phyloP scores from a whole-genome alignment of 2,113 vertebrate species.

The Illadopsis cleaveri region DNA sequence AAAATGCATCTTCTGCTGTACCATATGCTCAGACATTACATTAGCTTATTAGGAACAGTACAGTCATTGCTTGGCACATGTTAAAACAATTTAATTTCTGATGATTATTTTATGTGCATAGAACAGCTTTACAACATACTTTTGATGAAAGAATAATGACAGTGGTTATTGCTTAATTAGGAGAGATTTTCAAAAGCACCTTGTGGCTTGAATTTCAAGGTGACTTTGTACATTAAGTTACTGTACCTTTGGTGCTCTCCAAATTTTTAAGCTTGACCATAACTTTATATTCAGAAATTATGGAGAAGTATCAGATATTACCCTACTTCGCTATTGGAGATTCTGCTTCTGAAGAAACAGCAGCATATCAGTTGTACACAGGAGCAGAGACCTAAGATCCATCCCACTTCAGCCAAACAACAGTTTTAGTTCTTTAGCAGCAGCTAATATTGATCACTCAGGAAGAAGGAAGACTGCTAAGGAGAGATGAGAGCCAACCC shows the following conservation, averaged over 20 bases:
- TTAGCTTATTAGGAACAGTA: not conserved
- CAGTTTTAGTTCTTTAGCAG: not conserved
- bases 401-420: not conserved
- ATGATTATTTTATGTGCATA: not conserved
- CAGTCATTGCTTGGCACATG: not conserved
- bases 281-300: not conserved
- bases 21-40: not conserved
- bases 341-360: not conserved
- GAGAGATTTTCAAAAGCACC: constrained; percentile 1
- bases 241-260: not conserved
- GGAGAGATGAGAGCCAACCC: not conserved
- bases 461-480: not conserved
- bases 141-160: not conserved
- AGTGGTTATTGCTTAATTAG: constrained; percentile 17
- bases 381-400: not conserved
- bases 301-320: not conserved
- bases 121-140: not conserved
- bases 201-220: constrained; percentile 15
- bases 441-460: not conserved
- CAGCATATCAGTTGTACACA: rapidly evolving
- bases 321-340: rapidly evolving
- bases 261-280: not conserved
- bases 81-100: constrained; percentile 6
- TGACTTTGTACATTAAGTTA: not conserved
- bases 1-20: not conserved